Base-by-base conservation (phyloP, 2,797 vertebrate genomes). In the Pagetopsis macropterus region DNA sequence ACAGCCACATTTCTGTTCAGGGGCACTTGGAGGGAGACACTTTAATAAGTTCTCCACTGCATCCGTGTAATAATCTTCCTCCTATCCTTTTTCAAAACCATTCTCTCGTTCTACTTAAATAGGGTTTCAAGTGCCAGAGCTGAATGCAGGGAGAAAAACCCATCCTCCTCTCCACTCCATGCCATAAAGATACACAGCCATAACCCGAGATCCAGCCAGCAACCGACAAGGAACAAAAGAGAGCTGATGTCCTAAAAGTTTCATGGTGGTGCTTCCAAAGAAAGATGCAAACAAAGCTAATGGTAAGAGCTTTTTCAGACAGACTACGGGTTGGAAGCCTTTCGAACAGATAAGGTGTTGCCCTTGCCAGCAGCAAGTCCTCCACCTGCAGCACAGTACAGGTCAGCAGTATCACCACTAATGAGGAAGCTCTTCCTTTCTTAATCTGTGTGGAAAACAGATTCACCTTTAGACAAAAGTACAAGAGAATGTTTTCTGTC, bases 31-130 rank as follows among this genome's bases (percentile, higher is more conserved):
- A 76, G 21, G 15, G 46, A 61, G 66, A 75, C 81, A 78, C 64
- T 78, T 79, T 56, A 69, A 78, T 68, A 72, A 67, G 56, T 27
- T 59, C 31, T 41, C 59, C 46, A 65, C 51, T 43, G 70, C 72
- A 68, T 85, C 72, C 71, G 57, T 59, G 56, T 77, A 79, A 81
- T 88, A 85, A 87, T 76, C 71, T 75, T 48, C 77, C 55, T 81
- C 54, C 72, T 71, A 75, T 84, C 65, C 56, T 78, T 72, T 27
- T 60, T 70, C 66, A 83, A 72, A 72, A 63, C 55, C 63, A 59
- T 67, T 78, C 50, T 46, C 63, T 79, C 77, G 45, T 61, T 66
- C 72, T 60, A 56, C 66, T 84, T 71, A 41, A 49, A 56, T 9
- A 64, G 65, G 69, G 68, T 68, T 80, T 62, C 58, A 45, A 12